Conservation (phyloP, 2,797 vertebrate species). For the Epinephelus malabaricus region DNA sequence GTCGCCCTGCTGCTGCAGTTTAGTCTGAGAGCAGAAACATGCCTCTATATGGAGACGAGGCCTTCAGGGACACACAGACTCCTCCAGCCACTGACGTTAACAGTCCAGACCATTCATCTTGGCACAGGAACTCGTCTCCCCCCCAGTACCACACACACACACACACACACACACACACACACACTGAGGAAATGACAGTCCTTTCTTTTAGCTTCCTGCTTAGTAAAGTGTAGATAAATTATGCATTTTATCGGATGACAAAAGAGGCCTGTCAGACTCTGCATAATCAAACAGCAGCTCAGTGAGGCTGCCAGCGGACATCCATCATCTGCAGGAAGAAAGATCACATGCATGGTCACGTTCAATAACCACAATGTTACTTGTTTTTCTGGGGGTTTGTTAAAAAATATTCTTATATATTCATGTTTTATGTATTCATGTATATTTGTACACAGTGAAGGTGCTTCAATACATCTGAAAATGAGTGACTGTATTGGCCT, state of each 20-base stretch:
- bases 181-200: constrained; percentile 42
- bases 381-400: no score
- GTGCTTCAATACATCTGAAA: background rate
- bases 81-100: constrained; percentile 31
- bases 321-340: constrained; percentile 50
- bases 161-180: constrained; percentile 31
- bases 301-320: constrained; percentile 47
- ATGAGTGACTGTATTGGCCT: background rate
- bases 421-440: background rate
- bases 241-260: constrained; percentile 75
- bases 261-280: constrained; percentile 68
- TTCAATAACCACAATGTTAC: background rate
- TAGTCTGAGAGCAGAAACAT: constrained; percentile 75
- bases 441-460: background rate
- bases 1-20: constrained; percentile 63
- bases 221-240: constrained; percentile 76
- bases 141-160: constrained; percentile 17
- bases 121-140: constrained; percentile 38
- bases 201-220: constrained; percentile 52
- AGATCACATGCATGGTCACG: background rate
- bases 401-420: no score
- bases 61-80: constrained; percentile 60
- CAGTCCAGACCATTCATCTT: constrained; percentile 62
- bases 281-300: constrained; percentile 68
- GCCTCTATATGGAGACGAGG: constrained; percentile 74